Evolutionary conservation across 2,888 invertebrate genomes (phyloP).

Genomic region (Andricus curvator): DNA sequence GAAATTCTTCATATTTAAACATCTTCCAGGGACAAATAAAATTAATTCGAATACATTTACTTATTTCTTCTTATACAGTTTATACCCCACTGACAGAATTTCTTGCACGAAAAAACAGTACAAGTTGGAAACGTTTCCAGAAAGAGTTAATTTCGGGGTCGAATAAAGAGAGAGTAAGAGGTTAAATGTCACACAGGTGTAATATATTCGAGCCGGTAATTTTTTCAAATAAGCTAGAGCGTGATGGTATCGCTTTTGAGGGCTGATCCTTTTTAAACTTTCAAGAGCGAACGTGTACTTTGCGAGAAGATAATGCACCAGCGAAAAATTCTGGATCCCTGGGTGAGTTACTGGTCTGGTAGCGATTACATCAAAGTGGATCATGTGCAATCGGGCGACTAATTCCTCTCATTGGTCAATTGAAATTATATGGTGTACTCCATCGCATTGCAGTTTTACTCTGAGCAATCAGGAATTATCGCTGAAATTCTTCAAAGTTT

Average conservation of each 20-base stretch:
- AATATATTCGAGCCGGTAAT: conserved; percentile 9
- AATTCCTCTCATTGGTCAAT: conserved; percentile 66
- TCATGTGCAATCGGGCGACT: conserved; percentile 52
- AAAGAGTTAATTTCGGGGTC: conserved; percentile 43
- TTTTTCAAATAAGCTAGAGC: conserved; percentile 2
- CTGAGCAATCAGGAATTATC: background rate
- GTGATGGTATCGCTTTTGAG: conserved; percentile 12
- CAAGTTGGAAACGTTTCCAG: background rate
- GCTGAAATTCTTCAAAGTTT: background rate
- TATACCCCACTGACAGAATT: background rate
- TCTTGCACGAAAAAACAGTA: background rate
- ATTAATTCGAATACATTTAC: no score
- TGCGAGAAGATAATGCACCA: conserved; percentile 24
- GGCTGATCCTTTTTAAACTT: conserved; percentile 27
- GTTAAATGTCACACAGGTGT: conserved; percentile 28
- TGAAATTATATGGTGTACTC: conserved; percentile 64
- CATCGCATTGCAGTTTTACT: background rate
- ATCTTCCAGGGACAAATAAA: no score
- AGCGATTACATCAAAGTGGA: conserved; percentile 51
- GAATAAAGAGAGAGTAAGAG: conserved; percentile 44
- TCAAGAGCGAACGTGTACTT: conserved; percentile 24
- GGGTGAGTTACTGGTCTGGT: conserved; percentile 51
- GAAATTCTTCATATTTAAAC: no score
- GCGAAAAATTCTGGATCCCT: conserved; percentile 10
- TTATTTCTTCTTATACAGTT: no score